Conservation (phyloP, 2,113 vertebrate genomes). For the Dipodomys merriami region DNA sequence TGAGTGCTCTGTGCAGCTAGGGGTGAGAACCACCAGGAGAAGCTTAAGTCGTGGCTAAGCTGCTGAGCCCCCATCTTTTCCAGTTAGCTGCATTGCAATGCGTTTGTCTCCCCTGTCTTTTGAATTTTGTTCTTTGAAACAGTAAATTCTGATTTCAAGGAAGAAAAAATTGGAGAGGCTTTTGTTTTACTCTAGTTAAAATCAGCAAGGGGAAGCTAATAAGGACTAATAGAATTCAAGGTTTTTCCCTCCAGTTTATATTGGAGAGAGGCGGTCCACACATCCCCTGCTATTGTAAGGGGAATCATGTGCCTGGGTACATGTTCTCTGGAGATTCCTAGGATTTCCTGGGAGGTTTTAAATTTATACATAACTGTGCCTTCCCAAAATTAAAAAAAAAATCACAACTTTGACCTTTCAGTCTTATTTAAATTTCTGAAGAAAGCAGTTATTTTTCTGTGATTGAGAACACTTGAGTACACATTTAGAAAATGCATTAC, state of each 20-base stretch:
- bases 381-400: background rate
- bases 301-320: background rate
- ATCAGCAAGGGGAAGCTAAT: background rate
- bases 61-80: background rate
- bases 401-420: background rate
- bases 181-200: background rate
- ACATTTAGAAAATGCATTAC: conserved; percentile 44
- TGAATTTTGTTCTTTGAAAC: background rate
- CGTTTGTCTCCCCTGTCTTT: conserved; percentile 20
- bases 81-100: background rate
- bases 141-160: background rate
- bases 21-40: background rate
- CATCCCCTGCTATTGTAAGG: background rate
- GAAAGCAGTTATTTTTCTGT: background rate
- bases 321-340: background rate
- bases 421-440: background rate
- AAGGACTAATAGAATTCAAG: background rate
- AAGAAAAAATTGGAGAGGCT: background rate
- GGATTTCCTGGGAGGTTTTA: background rate
- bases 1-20: background rate
- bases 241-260: background rate
- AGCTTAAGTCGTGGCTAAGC: background rate
- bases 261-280: background rate
- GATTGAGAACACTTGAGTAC: conserved; percentile 41
- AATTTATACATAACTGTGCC: conserved; percentile 8